Base-by-base conservation (phyloP, 2,797 vertebrate species). In the Neostethus bicornis region DNA sequence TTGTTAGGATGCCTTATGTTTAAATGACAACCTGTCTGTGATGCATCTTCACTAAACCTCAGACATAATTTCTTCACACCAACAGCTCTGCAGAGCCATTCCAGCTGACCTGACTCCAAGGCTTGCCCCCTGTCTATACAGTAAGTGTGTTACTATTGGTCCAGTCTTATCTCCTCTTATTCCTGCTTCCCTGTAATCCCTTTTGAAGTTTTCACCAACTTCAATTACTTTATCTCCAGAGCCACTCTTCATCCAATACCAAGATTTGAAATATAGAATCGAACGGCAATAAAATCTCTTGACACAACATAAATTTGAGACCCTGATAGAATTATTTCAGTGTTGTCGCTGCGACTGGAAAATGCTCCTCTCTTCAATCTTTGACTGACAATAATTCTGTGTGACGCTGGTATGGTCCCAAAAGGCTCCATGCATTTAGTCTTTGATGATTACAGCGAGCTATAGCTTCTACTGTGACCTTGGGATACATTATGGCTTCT, bases 161-260 rank as follows among this genome's bases (percentile, higher is more conserved):
- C 55, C 35, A 41, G 41, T 54, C 64, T 82, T 79, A 76, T 76
- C 54, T 32, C 69, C 70, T 72, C 57, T 34, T 54, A 60, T 80
- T 83, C 62, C 68, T 65, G 73, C 70, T 61, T 76, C 19, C 4
- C 29, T 43, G 63, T 76, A 84, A 85, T 77, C 75, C 74, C 72
- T 48, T 59, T 81, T 62, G 58, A 80, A 54, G 69, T 83, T 70
- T 76, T 72, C 56, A 68, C 24, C 68, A 75, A 56, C 78, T 87
- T 81, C 79, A 85, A 87, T 87, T 80, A 77, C 70, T 74, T 77
- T 34, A 72, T 81, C 67, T 80, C 79, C 56, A 66, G 41, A 63
- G 60, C 51, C 81, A 75, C 65, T 59, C 70, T 73, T 85, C 85
- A 87, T 85, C 74, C 79, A 16, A 28, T n/a, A 46, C 37, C 43